Base-by-base conservation (phyloP, 1,140 invertebrate species). In the Orussus abietinus region DNA sequence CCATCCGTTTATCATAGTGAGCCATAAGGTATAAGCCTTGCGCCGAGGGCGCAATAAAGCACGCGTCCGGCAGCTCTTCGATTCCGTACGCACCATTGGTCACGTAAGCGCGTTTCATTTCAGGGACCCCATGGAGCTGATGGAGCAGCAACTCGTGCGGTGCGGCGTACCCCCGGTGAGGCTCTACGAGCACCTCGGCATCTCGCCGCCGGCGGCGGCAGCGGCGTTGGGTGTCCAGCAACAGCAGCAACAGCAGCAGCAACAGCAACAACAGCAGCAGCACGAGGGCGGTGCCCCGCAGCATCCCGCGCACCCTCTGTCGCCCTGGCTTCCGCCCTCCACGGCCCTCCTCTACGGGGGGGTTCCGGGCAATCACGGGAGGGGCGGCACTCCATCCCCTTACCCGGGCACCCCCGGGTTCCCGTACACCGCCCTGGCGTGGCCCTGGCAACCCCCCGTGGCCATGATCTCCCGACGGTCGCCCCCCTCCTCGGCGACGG, bases 101-200 rank as follows among this genome's bases (percentile, higher is more conserved):
- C n/a, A n/a, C n/a, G n/a, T n/a, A n/a, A n/a, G n/a, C n/a, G n/a
- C n/a, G n/a, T 31, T 36, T 12, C 53, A 11, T 66, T 66, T 0
- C 63, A 74, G 71, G 12, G 71, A 74, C 26, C 71, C 69, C 2
- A 72, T 74, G 71, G 71, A 74, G 12, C 28, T 74, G 26, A 74
- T 74, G 69, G 71, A 74, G 36, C 71, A 74, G 38, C 71, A 74
- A 35, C 38, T 74, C 31, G 68, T 71, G n/a, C 57, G 71, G 9
- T 72, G 69, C 44, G 71, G 68, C 3, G 71, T 74, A 3, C 66
- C 71, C 0, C 55, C 71, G 15, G 66, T 72, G 1, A 51, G 71
- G 9, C 35, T 74, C 12, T 74, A 72, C 59, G 69, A 74, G 25
- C 69, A 72, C n/a, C 50, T 74, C 19, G 66, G 65, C 5, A 56